Evolutionary conservation across 1,140 invertebrate genomes (phyloP), one percentile per base, ranked within the genome.

Genomic region (Aphelinus atriplicis): DNA sequence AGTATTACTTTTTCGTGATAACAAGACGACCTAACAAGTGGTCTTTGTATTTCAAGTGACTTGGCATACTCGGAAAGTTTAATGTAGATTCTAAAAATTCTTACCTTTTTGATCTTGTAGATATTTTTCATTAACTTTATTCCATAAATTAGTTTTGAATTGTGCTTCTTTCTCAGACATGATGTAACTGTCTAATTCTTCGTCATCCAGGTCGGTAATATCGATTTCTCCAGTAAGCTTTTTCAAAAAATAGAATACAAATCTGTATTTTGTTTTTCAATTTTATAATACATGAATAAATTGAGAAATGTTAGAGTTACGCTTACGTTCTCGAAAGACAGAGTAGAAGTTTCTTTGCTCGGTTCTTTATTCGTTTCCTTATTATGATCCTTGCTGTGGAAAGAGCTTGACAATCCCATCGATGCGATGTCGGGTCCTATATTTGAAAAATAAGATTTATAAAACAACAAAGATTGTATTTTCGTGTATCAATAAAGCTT

Each of bases 151-250:
- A 5, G 93, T 92, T 89, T 98, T 98, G 50, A 91, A 89, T 65
- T 90, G 85, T 2, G 93, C 90, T 87, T 98, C 97, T 73, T 92
- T 90, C 45, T 94, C 92, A 1, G 91, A 92, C 89, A 98, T 92
- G 58, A 98, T 95, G 80, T 97, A 95, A 64, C 91, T 91, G 83
- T 96, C 93, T 9, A 98, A 89, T 89, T 98, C 97, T 45, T 93
- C 91, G 80, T 97, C 95, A 81, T 97, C 96, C 46, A 97, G 91
- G 63, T 93, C 95, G 64, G 92, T 91, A 4, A 96, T 87, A 80
- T 94, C 90, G n/a, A 97, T 86, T 81, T 95, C 94, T 2, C 93
- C 92, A 3, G 77, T 78, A 71, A 75, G 69, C 83, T 86, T 68
- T n/a, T 67, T 42, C 47, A 68, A 55, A 56, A 58, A 45, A 58